Evolutionary conservation across 2,888 invertebrate genomes (phyloP).

Genomic region (Cyrtodaria siliqua): DNA sequence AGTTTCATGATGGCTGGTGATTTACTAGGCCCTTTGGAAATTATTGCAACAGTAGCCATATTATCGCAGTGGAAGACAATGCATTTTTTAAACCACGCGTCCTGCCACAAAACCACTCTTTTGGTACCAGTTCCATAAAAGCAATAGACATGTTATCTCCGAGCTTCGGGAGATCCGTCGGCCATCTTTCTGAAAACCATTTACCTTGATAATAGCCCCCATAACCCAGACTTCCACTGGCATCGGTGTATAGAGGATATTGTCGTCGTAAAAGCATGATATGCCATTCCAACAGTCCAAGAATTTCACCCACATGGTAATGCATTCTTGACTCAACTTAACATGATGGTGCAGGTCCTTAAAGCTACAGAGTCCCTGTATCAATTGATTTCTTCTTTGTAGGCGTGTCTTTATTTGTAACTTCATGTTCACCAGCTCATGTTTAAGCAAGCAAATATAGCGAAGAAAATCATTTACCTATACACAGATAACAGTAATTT

Average conservation of each 20-base stretch:
- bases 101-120: not conserved
- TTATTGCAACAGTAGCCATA: conserved; percentile 1
- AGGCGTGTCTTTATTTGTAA: too few species aligned
- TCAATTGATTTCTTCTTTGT: too few species aligned
- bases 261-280: conserved; percentile 46
- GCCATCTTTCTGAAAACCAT: conserved; percentile 47
- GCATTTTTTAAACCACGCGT: not conserved
- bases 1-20: conserved; percentile 4
- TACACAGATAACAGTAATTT: too few species aligned
- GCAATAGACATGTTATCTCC: conserved; percentile 8
- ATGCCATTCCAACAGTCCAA: conserved; percentile 44
- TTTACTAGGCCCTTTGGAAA: not conserved
- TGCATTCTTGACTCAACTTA: conserved; percentile 16
- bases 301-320: conserved; percentile 41
- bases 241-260: conserved; percentile 39
- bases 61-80: conserved; percentile 10
- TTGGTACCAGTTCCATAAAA: conserved; percentile 4
- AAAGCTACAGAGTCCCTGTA: too few species aligned
- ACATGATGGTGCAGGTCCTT: conserved; percentile 41
- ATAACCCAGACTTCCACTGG: conserved; percentile 4
- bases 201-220: conserved; percentile 23
- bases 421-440: too few species aligned
- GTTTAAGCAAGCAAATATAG: too few species aligned
- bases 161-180: conserved; percentile 4
- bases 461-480: too few species aligned